Conservation (phyloP, 2,113 vertebrate genomes). For the Lagenorhynchus albirostris region DNA sequence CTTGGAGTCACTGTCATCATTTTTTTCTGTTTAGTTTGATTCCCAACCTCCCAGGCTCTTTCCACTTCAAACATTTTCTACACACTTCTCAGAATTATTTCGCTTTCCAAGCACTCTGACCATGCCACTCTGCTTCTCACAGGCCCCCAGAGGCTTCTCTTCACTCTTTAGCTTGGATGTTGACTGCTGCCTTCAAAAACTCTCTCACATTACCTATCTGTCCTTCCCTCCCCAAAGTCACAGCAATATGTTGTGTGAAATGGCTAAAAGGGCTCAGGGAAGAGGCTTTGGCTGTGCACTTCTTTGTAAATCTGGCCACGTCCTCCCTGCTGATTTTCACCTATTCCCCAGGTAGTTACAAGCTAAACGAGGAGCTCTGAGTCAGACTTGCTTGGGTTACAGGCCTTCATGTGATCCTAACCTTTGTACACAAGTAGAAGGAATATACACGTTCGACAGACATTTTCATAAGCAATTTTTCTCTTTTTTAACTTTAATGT, state of each 20-base stretch:
- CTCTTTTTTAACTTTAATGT: slow-evolving; percentile 74
- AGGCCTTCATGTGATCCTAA: neutral
- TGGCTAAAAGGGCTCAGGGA: neutral
- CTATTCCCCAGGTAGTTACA: neutral
- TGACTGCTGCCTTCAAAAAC: slow-evolving; percentile 22
- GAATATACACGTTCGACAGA: slow-evolving; percentile 67
- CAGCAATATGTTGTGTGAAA: neutral
- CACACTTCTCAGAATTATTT: slow-evolving; percentile 37
- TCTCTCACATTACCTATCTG: neutral
- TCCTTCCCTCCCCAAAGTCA: slow-evolving; percentile 18
- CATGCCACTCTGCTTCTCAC: neutral
- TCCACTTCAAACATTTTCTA: slow-evolving; percentile 42
- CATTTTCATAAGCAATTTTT: slow-evolving; percentile 77
- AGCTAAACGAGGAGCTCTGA: slow-evolving; percentile 15
- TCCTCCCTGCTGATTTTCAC: neutral
- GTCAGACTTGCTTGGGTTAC: neutral
- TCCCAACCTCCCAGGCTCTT: slow-evolving; percentile 28
- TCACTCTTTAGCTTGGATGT: neutral
- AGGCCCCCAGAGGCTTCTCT: neutral
- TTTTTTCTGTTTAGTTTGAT: neutral
- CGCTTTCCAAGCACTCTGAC: neutral
- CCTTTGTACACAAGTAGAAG: slow-evolving; percentile 55
- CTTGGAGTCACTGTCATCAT: neutral
- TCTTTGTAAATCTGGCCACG: neutral
- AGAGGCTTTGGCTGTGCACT: neutral